Conservation (phyloP, 2,113 vertebrate species). For the Archocentrus centrarchus region DNA sequence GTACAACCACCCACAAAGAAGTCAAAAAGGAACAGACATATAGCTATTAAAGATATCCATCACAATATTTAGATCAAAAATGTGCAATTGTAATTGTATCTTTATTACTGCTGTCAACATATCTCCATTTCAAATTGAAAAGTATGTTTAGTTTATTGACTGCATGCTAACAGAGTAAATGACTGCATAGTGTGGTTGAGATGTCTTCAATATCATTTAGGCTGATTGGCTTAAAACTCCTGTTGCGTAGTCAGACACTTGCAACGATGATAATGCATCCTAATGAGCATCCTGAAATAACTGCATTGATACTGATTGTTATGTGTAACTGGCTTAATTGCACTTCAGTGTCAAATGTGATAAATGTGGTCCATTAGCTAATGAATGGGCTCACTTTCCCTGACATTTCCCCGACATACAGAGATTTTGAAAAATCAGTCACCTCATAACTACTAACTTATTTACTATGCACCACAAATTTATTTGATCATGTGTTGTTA, state of each 20-base stretch:
- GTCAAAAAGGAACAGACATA: background rate
- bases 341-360: conserved; percentile 9
- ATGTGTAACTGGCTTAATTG: conserved; percentile 15
- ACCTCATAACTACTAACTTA: background rate
- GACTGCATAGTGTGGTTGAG: background rate
- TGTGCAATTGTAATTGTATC: background rate
- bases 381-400: background rate
- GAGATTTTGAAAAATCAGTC: background rate
- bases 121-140: background rate
- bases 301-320: conserved; percentile 30
- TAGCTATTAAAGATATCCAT: background rate
- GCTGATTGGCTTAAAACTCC: conserved; percentile 37
- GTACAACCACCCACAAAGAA: too few species aligned
- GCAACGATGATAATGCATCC: conserved; percentile 40
- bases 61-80: background rate
- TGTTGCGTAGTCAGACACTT: conserved; percentile 29
- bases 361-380: conserved; percentile 38
- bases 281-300: conserved; percentile 36
- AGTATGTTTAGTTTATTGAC: background rate
- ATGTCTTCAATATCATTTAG: conserved; percentile 32
- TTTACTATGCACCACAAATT: background rate
- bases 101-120: background rate
- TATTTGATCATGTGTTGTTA: rapidly evolving
- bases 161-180: background rate
- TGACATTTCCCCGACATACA: background rate